These are phyloP conservation scores for Eulemur rubriventer DNA, from an alignment of 2,797 vertebrate genomes.

Conservation along the genomic window DNA sequence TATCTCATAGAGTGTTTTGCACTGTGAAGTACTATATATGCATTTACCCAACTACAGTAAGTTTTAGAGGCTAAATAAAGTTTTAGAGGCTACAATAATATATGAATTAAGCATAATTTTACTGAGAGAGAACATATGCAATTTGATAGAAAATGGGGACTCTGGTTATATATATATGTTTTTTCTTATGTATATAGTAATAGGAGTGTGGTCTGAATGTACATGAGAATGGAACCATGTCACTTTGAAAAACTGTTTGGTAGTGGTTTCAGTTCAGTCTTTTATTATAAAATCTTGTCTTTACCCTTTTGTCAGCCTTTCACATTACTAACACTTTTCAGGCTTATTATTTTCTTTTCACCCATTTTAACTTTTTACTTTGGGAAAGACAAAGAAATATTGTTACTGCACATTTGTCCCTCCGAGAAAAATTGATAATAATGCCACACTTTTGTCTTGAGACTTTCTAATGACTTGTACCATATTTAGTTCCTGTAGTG, in stretches of 20 bases:
- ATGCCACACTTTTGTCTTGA: not conserved
- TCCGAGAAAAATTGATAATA: not conserved
- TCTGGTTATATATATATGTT: not conserved
- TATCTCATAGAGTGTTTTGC: not conserved
- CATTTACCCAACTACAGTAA: not conserved
- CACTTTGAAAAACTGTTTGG: not conserved
- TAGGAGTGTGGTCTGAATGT: not conserved
- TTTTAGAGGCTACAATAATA: not conserved
- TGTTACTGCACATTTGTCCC: not conserved
- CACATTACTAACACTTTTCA: not conserved
- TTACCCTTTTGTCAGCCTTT: not conserved
- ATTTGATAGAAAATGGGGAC: not conserved
- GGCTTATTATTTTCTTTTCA: not conserved
- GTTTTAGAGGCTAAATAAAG: not conserved
- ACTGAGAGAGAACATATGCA: not conserved
- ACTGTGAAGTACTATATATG: not conserved
- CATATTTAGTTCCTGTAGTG: not conserved
- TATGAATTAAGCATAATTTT: not conserved
- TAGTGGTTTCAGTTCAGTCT: not conserved
- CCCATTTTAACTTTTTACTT: not conserved
- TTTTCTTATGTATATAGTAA: not conserved
- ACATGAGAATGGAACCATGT: not conserved
- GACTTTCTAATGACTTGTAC: not conserved
- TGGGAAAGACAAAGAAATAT: not conserved
- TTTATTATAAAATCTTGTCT: not conserved